Conservation (phyloP, 2,797 vertebrate genomes). For the Gallinago nigripennis region DNA sequence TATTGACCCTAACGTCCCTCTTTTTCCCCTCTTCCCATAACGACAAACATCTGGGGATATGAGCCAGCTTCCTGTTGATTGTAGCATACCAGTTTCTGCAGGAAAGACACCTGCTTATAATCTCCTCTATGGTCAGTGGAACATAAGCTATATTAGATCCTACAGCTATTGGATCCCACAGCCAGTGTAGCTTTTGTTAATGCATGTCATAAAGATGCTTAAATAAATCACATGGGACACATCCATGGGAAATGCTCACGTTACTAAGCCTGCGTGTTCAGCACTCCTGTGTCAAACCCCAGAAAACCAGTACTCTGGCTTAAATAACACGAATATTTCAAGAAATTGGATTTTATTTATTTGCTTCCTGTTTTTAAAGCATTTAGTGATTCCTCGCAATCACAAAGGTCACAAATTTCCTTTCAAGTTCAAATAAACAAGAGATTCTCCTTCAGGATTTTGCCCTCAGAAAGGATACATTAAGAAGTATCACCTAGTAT, state of each 20-base stretch:
- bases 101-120: conserved; percentile 57
- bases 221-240: neutral
- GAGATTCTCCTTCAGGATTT: neutral
- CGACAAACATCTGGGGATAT: conserved; percentile 45
- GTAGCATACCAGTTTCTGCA: neutral
- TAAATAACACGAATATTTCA: neutral
- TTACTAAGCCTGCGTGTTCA: neutral
- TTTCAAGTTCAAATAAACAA: neutral
- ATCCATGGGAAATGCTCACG: neutral
- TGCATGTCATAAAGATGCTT: neutral
- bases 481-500: neutral
- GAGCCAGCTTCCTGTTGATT: conserved; percentile 1
- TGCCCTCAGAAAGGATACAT: neutral
- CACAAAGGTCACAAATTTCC: neutral
- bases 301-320: neutral
- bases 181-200: neutral
- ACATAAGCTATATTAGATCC: neutral
- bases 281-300: neutral
- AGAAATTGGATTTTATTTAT: neutral
- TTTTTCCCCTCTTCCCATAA: neutral
- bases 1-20: neutral
- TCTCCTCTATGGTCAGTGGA: neutral
- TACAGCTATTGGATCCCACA: neutral
- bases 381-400: neutral
- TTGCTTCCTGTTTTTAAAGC: conserved; percentile 18